These are phyloP conservation scores for Halictus ligatus DNA, from an alignment of 2,888 invertebrate species.

Conservation along the genomic window DNA sequence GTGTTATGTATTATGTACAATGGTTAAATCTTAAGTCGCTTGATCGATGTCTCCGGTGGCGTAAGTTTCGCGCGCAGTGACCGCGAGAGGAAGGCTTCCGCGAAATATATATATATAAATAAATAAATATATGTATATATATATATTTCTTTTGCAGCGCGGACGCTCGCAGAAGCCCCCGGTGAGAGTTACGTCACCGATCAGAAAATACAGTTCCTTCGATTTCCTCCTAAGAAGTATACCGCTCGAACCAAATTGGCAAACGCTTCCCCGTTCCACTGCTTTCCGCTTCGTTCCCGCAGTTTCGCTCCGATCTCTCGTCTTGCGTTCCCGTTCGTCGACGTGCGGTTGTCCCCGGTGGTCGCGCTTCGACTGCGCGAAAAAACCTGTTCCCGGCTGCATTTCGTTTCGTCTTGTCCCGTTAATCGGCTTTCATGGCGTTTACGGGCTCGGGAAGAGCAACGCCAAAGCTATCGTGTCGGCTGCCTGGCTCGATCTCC, in stretches of 20 bases:
- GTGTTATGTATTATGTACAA: constrained; percentile 63
- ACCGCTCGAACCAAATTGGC: constrained; percentile 48
- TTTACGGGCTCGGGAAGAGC: not conserved
- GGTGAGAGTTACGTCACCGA: constrained; percentile 58
- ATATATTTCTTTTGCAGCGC: not conserved
- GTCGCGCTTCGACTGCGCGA: not conserved
- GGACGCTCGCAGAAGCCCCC: constrained; percentile 25
- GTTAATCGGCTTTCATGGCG: too few species aligned
- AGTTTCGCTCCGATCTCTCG: not conserved
- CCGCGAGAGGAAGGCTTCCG: constrained; percentile 26
- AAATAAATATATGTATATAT: too few species aligned
- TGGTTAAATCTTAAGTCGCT: constrained; percentile 50
- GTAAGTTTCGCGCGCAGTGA: constrained; percentile 59
- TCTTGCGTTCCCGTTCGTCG: not conserved
- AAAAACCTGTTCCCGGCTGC: not conserved
- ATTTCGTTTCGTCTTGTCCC: not conserved
- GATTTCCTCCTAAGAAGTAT: constrained; percentile 37
- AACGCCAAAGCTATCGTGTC: not conserved
- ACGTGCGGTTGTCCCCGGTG: not conserved
- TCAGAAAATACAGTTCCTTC: constrained; percentile 25
- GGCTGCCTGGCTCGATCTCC: not conserved
- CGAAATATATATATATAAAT: too few species aligned
- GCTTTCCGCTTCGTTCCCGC: constrained; percentile 21
- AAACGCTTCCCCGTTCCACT: constrained; percentile 47
- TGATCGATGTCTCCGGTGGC: constrained; percentile 50